These are phyloP conservation scores for Ips typographus DNA, from an alignment of 1,140 invertebrate genomes.

Conservation along the genomic window DNA sequence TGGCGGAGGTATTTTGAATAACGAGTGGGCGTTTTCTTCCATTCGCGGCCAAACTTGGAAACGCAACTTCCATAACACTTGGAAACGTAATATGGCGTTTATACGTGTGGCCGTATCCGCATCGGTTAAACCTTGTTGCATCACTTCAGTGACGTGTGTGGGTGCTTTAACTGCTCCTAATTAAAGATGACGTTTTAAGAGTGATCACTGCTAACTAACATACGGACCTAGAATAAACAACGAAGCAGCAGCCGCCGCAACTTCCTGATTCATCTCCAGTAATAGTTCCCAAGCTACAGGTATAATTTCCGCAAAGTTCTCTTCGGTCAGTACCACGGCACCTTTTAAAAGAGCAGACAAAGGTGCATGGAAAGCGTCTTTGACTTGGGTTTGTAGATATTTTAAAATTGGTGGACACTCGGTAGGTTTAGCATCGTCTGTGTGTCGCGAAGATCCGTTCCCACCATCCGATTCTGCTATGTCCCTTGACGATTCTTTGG, in stretches of 20 bases:
- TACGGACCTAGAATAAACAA: constrained; percentile 75
- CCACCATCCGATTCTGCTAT: constrained; percentile 51
- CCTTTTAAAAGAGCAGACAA: constrained; percentile 89
- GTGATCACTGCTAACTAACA: neutral
- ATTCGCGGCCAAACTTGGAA: constrained; percentile 98
- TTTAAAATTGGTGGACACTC: constrained; percentile 76
- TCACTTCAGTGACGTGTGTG: constrained; percentile 81
- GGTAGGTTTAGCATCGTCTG: constrained; percentile 57
- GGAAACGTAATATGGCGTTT: constrained; percentile 83
- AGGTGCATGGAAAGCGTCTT: constrained; percentile 87
- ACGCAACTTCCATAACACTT: constrained; percentile 94
- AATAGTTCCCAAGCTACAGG: constrained; percentile 93
- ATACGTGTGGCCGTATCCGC: constrained; percentile 75
- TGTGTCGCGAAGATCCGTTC: constrained; percentile 40
- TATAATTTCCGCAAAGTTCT: constrained; percentile 84
- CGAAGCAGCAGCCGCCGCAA: constrained; percentile 78
- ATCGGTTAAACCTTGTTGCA: constrained; percentile 84
- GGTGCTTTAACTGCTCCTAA: constrained; percentile 83
- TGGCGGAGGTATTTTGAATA: constrained; percentile 96
- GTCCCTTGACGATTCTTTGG: constrained; percentile 54
- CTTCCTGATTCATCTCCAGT: constrained; percentile 63
- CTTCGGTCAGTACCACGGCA: constrained; percentile 84
- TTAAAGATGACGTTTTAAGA: neutral
- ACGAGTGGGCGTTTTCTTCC: constrained; percentile 94
- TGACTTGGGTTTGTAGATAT: constrained; percentile 84